Percentiles rank a stretch among this genome's conserved stretches.
Conservation (phyloP, 2,797 vertebrate genomes). For the Platyrinchus mystaceus region DNA sequence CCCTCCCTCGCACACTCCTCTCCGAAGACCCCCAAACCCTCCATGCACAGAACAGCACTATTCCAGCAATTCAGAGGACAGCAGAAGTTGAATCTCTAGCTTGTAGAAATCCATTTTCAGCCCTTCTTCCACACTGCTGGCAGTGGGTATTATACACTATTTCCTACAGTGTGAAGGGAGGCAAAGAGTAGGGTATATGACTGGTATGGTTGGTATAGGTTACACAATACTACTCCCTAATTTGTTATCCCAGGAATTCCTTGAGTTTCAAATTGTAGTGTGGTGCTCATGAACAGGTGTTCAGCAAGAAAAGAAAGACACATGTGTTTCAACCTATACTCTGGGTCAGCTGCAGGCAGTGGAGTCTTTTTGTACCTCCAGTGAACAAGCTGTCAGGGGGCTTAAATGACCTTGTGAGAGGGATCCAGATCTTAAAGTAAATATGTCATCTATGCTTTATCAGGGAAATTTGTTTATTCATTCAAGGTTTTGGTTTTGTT, state of each 20-base stretch:
- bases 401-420: neutral
- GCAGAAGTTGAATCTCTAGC: neutral
- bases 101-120: neutral
- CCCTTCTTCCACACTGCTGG: neutral
- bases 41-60: neutral
- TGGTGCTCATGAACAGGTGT: neutral
- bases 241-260: neutral
- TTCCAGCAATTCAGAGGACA: neutral
- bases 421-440: neutral
- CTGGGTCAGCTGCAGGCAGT: neutral
- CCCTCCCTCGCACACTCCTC: neutral
- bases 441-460: neutral
- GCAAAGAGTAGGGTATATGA: neutral
- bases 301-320: neutral
- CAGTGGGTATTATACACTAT: neutral
- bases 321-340: fast-evolving
- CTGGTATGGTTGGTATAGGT: neutral
- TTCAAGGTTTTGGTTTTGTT: neutral
- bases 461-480: neutral
- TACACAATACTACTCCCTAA: neutral
- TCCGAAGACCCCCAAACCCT: neutral
- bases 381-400: neutral
- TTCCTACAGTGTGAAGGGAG: neutral
- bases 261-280: neutral
- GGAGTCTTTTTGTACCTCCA: neutral